Base-by-base conservation (phyloP, 2,888 invertebrate genomes). In the Volucella inanis region DNA sequence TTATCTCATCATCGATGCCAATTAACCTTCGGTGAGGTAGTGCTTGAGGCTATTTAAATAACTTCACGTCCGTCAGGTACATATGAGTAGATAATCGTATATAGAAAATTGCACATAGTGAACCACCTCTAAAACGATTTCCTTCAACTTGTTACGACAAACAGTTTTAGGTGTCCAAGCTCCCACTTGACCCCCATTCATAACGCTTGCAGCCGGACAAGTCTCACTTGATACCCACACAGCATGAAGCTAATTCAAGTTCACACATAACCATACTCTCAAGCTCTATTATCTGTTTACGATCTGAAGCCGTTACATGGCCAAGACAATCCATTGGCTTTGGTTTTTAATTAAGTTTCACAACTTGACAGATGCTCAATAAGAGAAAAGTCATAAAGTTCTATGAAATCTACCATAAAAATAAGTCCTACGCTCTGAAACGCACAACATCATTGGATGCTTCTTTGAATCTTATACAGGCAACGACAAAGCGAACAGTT, bases 131-230 rank as follows among this genome's bases (percentile, higher is more conserved):
- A 41, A 38, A n/a, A 18, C 2, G 15, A 12, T 10, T n/a, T 14
- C 15, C 38, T 55, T 47, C 31, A 22, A 64, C 74, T 41, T 64
- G 55, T 47, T 64, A 15, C 41, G 11, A 18, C 11, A 67, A 10
- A 22, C 14, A 14, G 12, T 45, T 18, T 9, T 10, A 22, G 10
- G 10, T 43, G 10, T 22, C 8, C 8, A 54, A 54, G 18, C 43
- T 67, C 62, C 64, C 68, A 68, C 74, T 74, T 74, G 64, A 74
- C 74, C 64, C 74, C 49, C 64, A 74, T 67, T 31, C 11, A n/a
- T 0, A 2, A 8, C 4, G 31, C 47, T 31, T 6, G 31, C 6
- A 47, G n/a, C 11, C 15, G 10, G 12, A 14, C 14, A 4, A 1
- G 8, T 8, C 14, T 2, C 12, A 11, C 15, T 38, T n/a, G 18